phyloP scores from a whole-genome alignment of 2,888 invertebrate genomes.

The Cynaeus angustus region DNA sequence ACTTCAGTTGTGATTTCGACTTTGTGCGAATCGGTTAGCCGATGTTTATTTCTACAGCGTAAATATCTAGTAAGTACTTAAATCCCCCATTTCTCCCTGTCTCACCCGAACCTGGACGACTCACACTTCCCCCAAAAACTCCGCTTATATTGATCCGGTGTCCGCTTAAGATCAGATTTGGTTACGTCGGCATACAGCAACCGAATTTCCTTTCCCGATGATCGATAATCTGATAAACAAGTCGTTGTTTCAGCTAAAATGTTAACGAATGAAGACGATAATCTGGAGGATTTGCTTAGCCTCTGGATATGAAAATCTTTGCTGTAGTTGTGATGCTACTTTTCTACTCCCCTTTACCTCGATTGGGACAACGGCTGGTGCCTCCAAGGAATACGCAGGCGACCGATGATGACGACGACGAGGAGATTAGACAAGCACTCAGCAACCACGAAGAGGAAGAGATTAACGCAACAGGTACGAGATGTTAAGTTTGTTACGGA shows the following conservation, averaged over 20 bases:
- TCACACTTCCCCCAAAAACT: background rate
- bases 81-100: too few species aligned
- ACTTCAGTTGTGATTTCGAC: slow-evolving; percentile 38
- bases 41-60: slow-evolving; percentile 10
- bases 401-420: slow-evolving; percentile 67
- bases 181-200: slow-evolving; percentile 17
- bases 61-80: slow-evolving; percentile 1
- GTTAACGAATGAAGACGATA: slow-evolving; percentile 63
- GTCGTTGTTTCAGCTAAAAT: slow-evolving; percentile 57
- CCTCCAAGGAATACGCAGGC: slow-evolving; percentile 65
- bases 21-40: background rate
- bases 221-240: background rate
- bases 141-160: slow-evolving; percentile 44
- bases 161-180: slow-evolving; percentile 27
- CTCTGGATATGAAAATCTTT: slow-evolving; percentile 69
- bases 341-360: slow-evolving; percentile 68
- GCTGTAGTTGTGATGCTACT: slow-evolving; percentile 65
- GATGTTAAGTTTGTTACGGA: too few species aligned
- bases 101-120: too few species aligned
- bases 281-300: slow-evolving; percentile 62
- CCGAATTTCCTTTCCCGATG: background rate
- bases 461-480: slow-evolving; percentile 70
- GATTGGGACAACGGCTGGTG: slow-evolving; percentile 64
- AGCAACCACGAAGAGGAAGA: slow-evolving; percentile 69
- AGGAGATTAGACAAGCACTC: slow-evolving; percentile 56